Conservation (phyloP, 2,113 vertebrate species). For the Gymnogyps californianus region DNA sequence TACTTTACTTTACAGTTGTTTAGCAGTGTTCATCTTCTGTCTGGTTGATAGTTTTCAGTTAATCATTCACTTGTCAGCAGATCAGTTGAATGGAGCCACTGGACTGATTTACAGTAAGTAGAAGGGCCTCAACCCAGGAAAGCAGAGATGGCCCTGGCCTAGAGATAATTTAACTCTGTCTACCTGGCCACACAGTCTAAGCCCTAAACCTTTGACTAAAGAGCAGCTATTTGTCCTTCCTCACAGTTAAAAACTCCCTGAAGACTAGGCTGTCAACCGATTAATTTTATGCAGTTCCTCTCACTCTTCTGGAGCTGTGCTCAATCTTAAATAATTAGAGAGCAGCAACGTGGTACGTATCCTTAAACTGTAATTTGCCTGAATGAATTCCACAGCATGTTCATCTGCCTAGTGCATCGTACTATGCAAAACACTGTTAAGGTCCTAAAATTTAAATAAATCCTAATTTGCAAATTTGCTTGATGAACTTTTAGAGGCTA, state of each 20-base stretch:
- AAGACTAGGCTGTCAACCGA: not conserved
- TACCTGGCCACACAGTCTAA: not conserved
- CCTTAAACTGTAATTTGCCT: not conserved
- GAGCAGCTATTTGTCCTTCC: not conserved
- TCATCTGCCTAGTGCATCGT: not conserved
- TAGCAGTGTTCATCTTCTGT: not conserved
- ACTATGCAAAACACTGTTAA: not conserved
- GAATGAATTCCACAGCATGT: not conserved
- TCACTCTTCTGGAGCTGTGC: not conserved
- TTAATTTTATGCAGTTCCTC: not conserved
- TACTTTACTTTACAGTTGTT: not conserved
- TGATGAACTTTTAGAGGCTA: not conserved
- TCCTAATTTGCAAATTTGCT: not conserved
- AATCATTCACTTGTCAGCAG: slow-evolving; percentile 37
- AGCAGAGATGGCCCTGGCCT: not conserved
- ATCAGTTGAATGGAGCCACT: not conserved
- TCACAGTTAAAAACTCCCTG: not conserved
- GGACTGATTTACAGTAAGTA: slow-evolving; percentile 14
- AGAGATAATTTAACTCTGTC: not conserved
- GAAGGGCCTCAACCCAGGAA: not conserved
- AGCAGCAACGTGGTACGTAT: not conserved
- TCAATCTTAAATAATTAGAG: not conserved
- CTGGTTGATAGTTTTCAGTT: not conserved
- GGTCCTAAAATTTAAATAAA: not conserved
- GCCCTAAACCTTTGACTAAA: not conserved